Evolutionary conservation across 1,140 invertebrate genomes (phyloP).

Genomic region (Subanguina moxae): DNA sequence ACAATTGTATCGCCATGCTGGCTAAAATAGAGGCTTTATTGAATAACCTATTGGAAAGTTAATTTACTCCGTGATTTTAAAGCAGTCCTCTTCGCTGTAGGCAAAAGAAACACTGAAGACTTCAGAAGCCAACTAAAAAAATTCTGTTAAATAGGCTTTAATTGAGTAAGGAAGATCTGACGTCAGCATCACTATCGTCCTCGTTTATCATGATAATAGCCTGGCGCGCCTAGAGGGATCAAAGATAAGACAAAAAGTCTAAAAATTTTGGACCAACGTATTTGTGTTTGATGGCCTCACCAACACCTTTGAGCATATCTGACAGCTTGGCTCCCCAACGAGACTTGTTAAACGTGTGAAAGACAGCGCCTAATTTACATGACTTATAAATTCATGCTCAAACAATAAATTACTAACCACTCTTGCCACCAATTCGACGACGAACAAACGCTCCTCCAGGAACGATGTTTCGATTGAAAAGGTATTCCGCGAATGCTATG

Average conservation of each 20-base stretch:
- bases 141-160: not conserved
- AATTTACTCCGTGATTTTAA: constrained; percentile 15
- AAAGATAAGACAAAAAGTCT: not conserved
- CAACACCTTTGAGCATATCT: constrained; percentile 29
- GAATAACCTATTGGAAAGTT: not conserved
- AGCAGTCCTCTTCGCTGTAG: constrained; percentile 5
- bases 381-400: not conserved
- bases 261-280: no score
- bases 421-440: constrained; percentile 4
- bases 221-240: constrained; percentile 6
- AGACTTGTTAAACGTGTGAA: constrained; percentile 21
- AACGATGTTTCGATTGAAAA: constrained; percentile 24
- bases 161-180: constrained; percentile 12
- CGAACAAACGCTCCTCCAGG: constrained; percentile 25
- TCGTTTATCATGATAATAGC: constrained; percentile 26
- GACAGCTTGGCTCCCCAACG: constrained; percentile 26
- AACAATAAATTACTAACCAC: not conserved
- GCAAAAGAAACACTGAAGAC: constrained; percentile 18
- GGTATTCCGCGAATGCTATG: constrained; percentile 33
- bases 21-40: constrained; percentile 19
- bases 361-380: constrained; percentile 20
- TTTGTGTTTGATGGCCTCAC: constrained; percentile 32
- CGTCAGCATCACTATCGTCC: constrained; percentile 11
- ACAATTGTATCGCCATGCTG: constrained; percentile 17
- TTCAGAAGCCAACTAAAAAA: constrained; percentile 18